Evolutionary conservation across 1,140 invertebrate species (phyloP).

Genomic region (Drosophila sulfurigaster): DNA sequence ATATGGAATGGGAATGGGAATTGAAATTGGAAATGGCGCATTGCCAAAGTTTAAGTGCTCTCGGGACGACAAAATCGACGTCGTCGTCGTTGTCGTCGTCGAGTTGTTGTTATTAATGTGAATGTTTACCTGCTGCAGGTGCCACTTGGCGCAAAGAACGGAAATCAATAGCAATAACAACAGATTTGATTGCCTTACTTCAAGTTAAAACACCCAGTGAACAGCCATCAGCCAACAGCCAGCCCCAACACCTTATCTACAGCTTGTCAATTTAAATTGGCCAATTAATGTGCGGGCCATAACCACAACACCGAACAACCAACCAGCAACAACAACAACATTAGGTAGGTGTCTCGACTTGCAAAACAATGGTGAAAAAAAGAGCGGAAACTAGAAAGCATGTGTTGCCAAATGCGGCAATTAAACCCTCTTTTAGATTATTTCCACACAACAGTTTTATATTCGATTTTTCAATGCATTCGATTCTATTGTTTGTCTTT

Average conservation of each 20-base stretch:
- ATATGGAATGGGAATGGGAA: conserved; percentile 15
- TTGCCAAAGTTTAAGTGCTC: conserved; percentile 59
- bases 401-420: not conserved
- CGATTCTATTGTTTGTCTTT: not conserved
- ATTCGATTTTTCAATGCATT: not conserved
- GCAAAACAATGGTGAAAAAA: not conserved
- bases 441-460: not conserved
- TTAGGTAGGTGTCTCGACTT: not conserved
- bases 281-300: conserved; percentile 20
- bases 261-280: conserved; percentile 35
- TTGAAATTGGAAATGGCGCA: conserved; percentile 19
- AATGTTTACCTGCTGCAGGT: conserved; percentile 19
- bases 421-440: not conserved
- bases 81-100: not conserved
- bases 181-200: conserved; percentile 30
- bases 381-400: conserved; percentile 1
- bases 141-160: conserved; percentile 7
- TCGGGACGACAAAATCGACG: too few relatives aligned
- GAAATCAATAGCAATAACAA: conserved; percentile 32
- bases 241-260: conserved; percentile 23
- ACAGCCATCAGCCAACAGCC: too few relatives aligned
- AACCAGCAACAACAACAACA: not conserved
- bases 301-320: not conserved
- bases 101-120: conserved; percentile 6
- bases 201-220: conserved; percentile 10